Conservation (phyloP, 2,113 vertebrate genomes). For the Mungos mungo region DNA sequence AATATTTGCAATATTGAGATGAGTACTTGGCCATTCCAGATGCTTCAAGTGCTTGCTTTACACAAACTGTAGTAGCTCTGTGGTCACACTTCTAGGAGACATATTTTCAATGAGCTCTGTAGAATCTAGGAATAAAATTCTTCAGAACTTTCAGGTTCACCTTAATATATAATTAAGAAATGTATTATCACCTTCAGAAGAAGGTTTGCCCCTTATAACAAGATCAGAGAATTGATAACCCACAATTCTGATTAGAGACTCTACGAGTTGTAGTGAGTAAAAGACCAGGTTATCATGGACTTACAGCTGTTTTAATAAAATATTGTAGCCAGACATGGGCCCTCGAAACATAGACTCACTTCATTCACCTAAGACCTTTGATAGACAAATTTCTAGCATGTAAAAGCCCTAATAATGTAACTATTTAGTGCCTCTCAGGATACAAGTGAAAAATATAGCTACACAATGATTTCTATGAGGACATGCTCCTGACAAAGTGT, state of each 20-base stretch:
- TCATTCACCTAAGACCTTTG: background rate
- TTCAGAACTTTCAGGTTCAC: constrained; percentile 43
- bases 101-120: constrained; percentile 43
- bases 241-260: background rate
- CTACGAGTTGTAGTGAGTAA: constrained; percentile 9
- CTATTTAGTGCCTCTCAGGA: background rate
- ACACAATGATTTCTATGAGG: background rate
- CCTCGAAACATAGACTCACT: background rate
- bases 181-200: background rate
- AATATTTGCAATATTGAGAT: background rate
- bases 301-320: background rate
- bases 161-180: background rate
- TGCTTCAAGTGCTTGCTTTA: background rate
- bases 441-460: background rate
- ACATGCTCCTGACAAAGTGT: background rate
- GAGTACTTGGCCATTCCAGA: background rate
- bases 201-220: background rate
- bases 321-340: background rate
- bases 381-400: background rate
- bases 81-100: background rate
- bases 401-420: background rate
- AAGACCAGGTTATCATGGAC: background rate
- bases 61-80: background rate
- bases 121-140: constrained; percentile 35
- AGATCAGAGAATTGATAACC: background rate